phyloP scores from a whole-genome alignment of 2,888 invertebrate species.

The Xylota segnis region DNA sequence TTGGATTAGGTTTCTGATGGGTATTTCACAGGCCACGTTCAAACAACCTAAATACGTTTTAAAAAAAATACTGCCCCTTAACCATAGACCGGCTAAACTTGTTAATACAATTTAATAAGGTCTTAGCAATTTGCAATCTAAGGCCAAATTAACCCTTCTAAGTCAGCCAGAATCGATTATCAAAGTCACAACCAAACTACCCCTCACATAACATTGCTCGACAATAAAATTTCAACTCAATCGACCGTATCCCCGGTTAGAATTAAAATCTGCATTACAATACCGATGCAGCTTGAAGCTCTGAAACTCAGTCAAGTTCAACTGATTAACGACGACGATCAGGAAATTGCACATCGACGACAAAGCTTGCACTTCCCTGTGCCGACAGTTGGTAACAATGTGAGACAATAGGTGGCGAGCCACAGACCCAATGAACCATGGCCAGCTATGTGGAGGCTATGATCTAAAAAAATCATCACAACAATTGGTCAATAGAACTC shows the following conservation, averaged over 20 bases:
- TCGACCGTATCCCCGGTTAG: slow-evolving; percentile 60
- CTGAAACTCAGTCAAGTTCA: slow-evolving; percentile 70
- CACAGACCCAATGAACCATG: slow-evolving; percentile 62
- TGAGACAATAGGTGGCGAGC: slow-evolving; percentile 14
- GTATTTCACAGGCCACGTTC: too few relatives aligned
- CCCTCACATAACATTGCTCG: not conserved
- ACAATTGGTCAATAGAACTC: slow-evolving; percentile 56
- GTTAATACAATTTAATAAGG: too few relatives aligned
- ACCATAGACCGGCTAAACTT: too few relatives aligned
- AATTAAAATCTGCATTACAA: slow-evolving; percentile 65
- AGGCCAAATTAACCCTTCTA: not conserved
- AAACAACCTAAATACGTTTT: too few relatives aligned
- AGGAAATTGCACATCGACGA: slow-evolving; percentile 56
- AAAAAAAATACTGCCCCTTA: too few relatives aligned
- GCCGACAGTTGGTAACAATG: slow-evolving; percentile 33
- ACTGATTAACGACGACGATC: slow-evolving; percentile 64
- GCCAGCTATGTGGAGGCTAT: slow-evolving; percentile 38
- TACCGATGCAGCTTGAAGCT: slow-evolving; percentile 49
- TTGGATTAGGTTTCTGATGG: too few relatives aligned
- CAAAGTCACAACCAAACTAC: slow-evolving; percentile 5
- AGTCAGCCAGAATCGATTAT: slow-evolving; percentile 1
- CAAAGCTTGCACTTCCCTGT: slow-evolving; percentile 45
- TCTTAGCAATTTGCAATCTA: not conserved
- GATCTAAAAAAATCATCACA: slow-evolving; percentile 38
- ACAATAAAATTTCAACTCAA: slow-evolving; percentile 39